Percentiles rank a stretch among this genome's conserved stretches.
Conservation (phyloP, 2,888 invertebrate genomes). For the Cotesia congregata region DNA sequence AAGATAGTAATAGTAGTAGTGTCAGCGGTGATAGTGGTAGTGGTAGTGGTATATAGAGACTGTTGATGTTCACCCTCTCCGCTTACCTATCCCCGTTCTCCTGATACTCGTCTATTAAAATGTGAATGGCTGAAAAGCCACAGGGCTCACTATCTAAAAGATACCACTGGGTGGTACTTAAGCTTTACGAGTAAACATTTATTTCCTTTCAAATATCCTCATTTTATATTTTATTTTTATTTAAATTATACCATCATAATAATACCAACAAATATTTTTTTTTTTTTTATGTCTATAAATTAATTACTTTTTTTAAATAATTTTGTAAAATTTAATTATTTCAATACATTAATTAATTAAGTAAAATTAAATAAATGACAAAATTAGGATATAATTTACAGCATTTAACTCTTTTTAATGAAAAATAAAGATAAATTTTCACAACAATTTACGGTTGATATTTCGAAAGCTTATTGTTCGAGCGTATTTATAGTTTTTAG, state of each 20-base stretch:
- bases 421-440: not conserved
- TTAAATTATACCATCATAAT: slow-evolving; percentile 4
- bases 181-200: not conserved
- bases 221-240: slow-evolving; percentile 12
- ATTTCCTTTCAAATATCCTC: not conserved
- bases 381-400: not conserved
- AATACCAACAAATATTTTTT: not conserved
- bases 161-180: slow-evolving; percentile 3
- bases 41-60: not conserved
- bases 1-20: not conserved
- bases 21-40: too few species aligned
- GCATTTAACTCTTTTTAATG: not conserved
- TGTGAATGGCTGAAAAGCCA: slow-evolving; percentile 19
- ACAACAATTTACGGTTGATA: not conserved
- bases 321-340: too few species aligned
- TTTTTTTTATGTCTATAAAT: not conserved
- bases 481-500: not conserved
- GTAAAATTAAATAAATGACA: too few species aligned
- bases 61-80: not conserved
- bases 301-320: too few species aligned
- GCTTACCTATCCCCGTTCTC: not conserved
- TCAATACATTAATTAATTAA: too few species aligned
- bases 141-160: slow-evolving; percentile 13
- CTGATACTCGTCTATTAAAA: slow-evolving; percentile 7
- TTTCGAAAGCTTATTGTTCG: not conserved